These are phyloP conservation scores for Desmophyllum pertusum DNA, from an alignment of 92 coral and sea anemone species.

Conservation along the genomic window DNA sequence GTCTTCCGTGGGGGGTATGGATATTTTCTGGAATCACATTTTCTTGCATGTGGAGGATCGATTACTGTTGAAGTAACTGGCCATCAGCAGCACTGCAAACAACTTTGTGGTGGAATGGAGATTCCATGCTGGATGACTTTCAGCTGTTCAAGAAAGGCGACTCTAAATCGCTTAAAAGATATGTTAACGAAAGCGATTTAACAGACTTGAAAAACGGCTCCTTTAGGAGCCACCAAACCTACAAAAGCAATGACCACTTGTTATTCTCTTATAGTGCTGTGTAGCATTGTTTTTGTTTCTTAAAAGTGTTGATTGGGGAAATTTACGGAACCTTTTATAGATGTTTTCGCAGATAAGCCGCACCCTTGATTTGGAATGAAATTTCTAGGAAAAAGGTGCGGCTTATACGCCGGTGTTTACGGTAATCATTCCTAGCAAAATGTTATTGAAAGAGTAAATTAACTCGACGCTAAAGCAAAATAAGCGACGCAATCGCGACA, in stretches of 20 bases:
- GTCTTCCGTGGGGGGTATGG: too few species aligned
- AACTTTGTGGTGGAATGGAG: slow-evolving; percentile 23
- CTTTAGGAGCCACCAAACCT: not conserved
- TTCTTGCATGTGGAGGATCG: slow-evolving; percentile 35
- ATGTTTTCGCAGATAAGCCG: too few species aligned
- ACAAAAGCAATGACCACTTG: not conserved
- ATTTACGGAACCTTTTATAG: not conserved
- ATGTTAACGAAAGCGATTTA: slow-evolving; percentile 21
- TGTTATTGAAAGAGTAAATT: too few species aligned
- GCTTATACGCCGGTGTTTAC: too few species aligned
- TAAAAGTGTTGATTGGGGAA: not conserved
- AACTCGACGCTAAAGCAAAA: too few species aligned
- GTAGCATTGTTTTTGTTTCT: slow-evolving; percentile 3
- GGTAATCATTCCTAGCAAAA: too few species aligned
- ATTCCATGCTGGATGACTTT: slow-evolving; percentile 8
- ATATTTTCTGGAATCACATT: too few species aligned
- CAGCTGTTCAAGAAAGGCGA: slow-evolving; percentile 25
- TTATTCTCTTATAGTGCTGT: slow-evolving; percentile 1
- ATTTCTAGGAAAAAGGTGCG: too few species aligned
- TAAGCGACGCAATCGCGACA: too few species aligned
- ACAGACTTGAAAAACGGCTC: not conserved
- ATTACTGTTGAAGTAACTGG: slow-evolving; percentile 41
- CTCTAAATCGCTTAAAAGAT: slow-evolving; percentile 39
- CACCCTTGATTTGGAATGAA: too few species aligned
- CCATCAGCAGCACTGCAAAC: slow-evolving; percentile 30